Evolutionary conservation across 2,888 invertebrate genomes (phyloP).

Genomic region (Chrysolina americana): DNA sequence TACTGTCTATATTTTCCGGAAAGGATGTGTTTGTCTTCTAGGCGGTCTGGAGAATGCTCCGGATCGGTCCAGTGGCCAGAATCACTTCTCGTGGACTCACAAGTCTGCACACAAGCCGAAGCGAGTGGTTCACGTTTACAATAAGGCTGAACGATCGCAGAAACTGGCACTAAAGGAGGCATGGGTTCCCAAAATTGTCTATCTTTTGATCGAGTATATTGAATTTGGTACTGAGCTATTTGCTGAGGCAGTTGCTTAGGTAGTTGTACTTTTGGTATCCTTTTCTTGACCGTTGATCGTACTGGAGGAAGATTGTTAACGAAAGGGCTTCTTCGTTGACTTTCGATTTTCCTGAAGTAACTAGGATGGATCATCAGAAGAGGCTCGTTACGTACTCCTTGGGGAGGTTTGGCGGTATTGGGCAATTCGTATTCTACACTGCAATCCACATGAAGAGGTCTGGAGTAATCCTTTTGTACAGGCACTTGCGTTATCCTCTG

Average conservation of each 20-base stretch:
- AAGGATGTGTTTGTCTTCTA: slow-evolving; percentile 62
- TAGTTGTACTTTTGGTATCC: slow-evolving; percentile 58
- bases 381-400: slow-evolving; percentile 86
- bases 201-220: slow-evolving; percentile 54
- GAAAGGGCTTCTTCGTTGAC: slow-evolving; percentile 85
- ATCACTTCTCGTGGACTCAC: slow-evolving; percentile 63
- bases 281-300: slow-evolving; percentile 57
- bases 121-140: slow-evolving; percentile 67
- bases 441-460: slow-evolving; percentile 91
- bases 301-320: slow-evolving; percentile 83
- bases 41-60: slow-evolving; percentile 67
- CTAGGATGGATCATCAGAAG: slow-evolving; percentile 92
- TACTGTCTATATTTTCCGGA: slow-evolving; percentile 75
- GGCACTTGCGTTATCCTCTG: slow-evolving; percentile 68
- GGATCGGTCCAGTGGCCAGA: slow-evolving; percentile 67
- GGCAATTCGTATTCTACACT: slow-evolving; percentile 93
- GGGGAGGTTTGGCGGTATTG: slow-evolving; percentile 90
- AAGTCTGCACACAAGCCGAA: slow-evolving; percentile 66
- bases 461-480: slow-evolving; percentile 85
- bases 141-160: slow-evolving; percentile 61
- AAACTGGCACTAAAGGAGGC: slow-evolving; percentile 66
- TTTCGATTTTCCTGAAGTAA: slow-evolving; percentile 90
- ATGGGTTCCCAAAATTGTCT: slow-evolving; percentile 64
- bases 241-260: slow-evolving; percentile 67
- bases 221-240: slow-evolving; percentile 63